A percentile compares a stretch with the other conserved stretches of the same genome.
Evolutionary conservation across 2,888 invertebrate species (phyloP).

Genomic region (Oxycera nigricornis): DNA sequence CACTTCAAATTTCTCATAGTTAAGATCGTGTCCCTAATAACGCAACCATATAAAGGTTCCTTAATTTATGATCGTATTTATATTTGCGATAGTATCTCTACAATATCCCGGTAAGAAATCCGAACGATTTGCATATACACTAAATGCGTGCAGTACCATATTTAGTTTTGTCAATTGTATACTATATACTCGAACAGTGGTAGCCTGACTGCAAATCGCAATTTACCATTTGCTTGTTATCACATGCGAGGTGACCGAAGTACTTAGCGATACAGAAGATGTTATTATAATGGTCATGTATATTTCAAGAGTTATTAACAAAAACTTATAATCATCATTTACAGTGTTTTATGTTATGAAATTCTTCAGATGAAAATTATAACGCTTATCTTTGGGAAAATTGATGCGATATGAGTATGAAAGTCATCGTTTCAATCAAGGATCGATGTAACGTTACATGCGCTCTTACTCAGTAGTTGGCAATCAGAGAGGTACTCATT

Average conservation of each 20-base stretch:
- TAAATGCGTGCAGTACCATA: conserved; percentile 62
- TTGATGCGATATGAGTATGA: conserved; percentile 5
- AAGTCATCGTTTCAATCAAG: conserved; percentile 7
- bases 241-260: conserved; percentile 4
- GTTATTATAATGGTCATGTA: conserved; percentile 22
- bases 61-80: too few relatives aligned
- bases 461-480: not conserved
- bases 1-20: too few relatives aligned
- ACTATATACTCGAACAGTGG: not conserved
- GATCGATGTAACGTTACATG: not conserved
- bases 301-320: not conserved
- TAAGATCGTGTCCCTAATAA: too few relatives aligned
- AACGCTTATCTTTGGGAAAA: conserved; percentile 17
- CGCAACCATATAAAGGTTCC: too few relatives aligned
- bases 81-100: too few relatives aligned
- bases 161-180: conserved; percentile 53
- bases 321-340: conserved; percentile 6
- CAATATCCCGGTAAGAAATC: conserved; percentile 37
- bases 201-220: too few relatives aligned
- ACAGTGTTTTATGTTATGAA: not conserved
- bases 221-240: conserved; percentile 9
- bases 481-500: not conserved
- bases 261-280: conserved; percentile 4
- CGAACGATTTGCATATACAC: conserved; percentile 54
- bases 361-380: conserved; percentile 20